Evolutionary conservation across 2,113 vertebrate genomes (phyloP), one percentile per base, ranked within the genome.

Genomic region (Osmerus eperlanus): DNA sequence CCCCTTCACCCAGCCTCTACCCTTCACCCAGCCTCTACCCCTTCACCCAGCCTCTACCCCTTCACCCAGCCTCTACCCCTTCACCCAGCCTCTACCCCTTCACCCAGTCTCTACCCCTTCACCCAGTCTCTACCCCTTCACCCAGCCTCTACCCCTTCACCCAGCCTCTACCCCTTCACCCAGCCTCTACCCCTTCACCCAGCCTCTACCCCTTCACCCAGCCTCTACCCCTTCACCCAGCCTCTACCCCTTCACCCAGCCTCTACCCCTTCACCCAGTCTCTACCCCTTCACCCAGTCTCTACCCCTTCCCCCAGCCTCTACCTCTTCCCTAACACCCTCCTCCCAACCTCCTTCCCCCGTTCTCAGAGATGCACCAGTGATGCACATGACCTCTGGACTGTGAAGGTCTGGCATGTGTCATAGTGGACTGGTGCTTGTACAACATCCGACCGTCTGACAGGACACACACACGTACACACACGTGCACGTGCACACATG

Each of bases 21-120:
- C 60, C 65, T 21, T 21, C 21, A 21, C 29, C 29, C 3, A 18
- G 3, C 14, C 21, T 36, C 73, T 59, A 81, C 25, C 68, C 54
- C 77, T 54, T 23, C 23, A 3, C 29, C 29, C 3, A 18, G 3
- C 14, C 21, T 36, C 73, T 59, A 81, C 25, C 68, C 54, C 77
- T 54, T 23, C 1, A 3, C 29, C 29, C 3, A 18, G 3, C 14
- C 21, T 36, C 73, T 59, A 81, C 25, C 68, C 54, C 77, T 54
- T 23, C 23, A 3, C 29, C 29, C 3, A 18, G 3, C 1, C 21
- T 36, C 73, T 59, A 81, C 25, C 68, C 77, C n/a, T 54, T 23
- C 23, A 21, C 23, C 23, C 23, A 62, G 12, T 1, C 54, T 56
- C 14, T 56, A 16, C n/a, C 54, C 54, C 32, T 59, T 29, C 19